Percentiles rank a stretch among this genome's conserved stretches.
Conservation (phyloP, 2,797 vertebrate genomes). For the Rhynchonycteris naso region DNA sequence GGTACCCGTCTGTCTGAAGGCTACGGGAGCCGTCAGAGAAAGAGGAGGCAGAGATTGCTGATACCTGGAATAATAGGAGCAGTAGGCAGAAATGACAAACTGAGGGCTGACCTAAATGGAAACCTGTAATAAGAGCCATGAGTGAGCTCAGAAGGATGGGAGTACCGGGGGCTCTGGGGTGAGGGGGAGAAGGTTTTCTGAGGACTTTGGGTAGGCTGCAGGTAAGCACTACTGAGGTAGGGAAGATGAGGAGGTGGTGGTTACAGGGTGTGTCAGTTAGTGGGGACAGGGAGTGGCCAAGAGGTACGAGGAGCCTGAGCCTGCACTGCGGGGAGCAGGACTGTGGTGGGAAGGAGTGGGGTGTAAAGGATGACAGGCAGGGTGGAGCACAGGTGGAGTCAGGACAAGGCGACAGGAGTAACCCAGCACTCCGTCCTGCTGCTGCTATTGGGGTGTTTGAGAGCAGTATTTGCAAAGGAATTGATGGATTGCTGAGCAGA, state of each 20-base stretch:
- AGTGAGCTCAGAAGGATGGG: not conserved
- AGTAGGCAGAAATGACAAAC: not conserved
- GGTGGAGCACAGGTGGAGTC: not conserved
- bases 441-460: not conserved
- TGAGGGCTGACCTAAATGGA: not conserved
- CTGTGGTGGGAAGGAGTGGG: not conserved
- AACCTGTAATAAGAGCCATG: not conserved
- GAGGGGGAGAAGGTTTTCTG: not conserved
- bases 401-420: not conserved
- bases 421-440: not conserved
- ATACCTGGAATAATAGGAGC: not conserved
- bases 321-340: not conserved
- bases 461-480: not conserved
- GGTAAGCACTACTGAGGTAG: not conserved
- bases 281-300: not conserved
- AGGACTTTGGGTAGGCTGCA: not conserved
- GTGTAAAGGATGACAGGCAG: not conserved
- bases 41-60: not conserved
- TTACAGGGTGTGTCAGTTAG: not conserved
- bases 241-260: not conserved
- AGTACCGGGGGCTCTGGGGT: rapidly evolving
- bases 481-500: not conserved
- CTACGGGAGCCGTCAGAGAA: not conserved
- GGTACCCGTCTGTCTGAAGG: not conserved
- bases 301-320: not conserved